phyloP scores from a whole-genome alignment of 2,113 vertebrate species.

The Excalfactoria chinensis region DNA sequence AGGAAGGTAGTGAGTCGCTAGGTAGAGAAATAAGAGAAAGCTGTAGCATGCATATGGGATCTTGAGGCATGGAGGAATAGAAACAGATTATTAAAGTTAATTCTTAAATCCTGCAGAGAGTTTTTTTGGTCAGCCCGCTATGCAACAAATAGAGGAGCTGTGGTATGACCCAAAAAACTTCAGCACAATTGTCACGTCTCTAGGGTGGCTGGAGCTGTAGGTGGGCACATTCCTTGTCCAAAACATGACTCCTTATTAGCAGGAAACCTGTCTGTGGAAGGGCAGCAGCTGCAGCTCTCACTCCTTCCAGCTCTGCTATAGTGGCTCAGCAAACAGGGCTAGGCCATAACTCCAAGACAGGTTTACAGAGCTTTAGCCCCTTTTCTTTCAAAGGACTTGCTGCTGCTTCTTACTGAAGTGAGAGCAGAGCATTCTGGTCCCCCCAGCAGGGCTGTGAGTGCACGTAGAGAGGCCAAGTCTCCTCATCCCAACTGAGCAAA shows the following conservation, averaged over 20 bases:
- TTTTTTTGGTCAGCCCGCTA: not conserved
- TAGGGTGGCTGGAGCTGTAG: not conserved
- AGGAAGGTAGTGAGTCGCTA: not conserved
- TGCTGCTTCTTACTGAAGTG: not conserved
- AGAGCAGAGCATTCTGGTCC: not conserved
- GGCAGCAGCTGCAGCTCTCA: not conserved
- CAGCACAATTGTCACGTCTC: not conserved
- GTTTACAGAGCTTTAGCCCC: not conserved
- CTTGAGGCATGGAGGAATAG: not conserved
- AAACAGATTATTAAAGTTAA: not conserved
- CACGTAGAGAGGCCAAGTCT: not conserved
- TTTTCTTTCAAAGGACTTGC: not conserved
- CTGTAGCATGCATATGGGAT: not conserved
- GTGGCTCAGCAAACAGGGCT: not conserved
- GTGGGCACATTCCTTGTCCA: accelerated
- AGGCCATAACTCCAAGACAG: not conserved
- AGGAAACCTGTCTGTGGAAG: not conserved
- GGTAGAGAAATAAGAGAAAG: not conserved
- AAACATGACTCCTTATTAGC: not conserved
- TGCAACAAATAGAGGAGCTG: not conserved
- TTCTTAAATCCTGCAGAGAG: not conserved
- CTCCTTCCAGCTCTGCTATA: not conserved
- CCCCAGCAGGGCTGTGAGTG: not conserved
- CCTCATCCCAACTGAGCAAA: not conserved
- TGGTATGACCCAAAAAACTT: not conserved